Base-by-base conservation (phyloP, 2,113 vertebrate species). In the Nipponia nippon region DNA sequence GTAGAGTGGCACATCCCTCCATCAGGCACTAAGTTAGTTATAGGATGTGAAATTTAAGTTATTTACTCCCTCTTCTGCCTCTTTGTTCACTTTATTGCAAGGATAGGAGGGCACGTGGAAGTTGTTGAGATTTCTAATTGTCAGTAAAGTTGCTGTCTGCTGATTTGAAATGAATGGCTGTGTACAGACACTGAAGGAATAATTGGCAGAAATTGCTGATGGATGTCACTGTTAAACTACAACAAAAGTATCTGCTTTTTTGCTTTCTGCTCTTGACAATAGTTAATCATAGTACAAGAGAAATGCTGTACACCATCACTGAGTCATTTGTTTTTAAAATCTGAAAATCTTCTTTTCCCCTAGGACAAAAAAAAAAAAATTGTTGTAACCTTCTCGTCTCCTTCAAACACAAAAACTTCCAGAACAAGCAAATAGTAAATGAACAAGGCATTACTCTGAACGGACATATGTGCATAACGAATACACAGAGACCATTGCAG, bases 281-380 rank as follows among this genome's bases (percentile, higher is more conserved):
- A 72, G 73, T 95, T 95, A 97, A 95, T 96, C 94, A 89, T 23
- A 84, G 75, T 75, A 69, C 73, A 69, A 89, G 62, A 85, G 62
- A 82, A 94, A 52, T 65, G 81, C 65, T 92, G 53, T 76, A 56
- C 14, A 8, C 73, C 40, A 46, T 70, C 87, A 59, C 81, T 85
- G 92, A 96, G 91, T 96, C 93, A 95, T 94, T 91, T 96, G 83
- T 82, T 96, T 93, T 84, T 94, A 85, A 65, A 90, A 65, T 87
- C 46, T 85, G 83, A 82, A 95, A 91, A 50, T 72, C 46, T 82
- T 84, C 42, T 78, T 89, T 91, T 95, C 59, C 29, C 27, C 20
- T 30, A n/a, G 38, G 71, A 25, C 8, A 32, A 44, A 89, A 56
- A 49, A 55, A 49, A 30, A 55, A 58, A 44, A 21, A 18, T 7